These are phyloP conservation scores for Pelecanus crispus DNA, from an alignment of 2,113 vertebrate species.

Conservation along the genomic window DNA sequence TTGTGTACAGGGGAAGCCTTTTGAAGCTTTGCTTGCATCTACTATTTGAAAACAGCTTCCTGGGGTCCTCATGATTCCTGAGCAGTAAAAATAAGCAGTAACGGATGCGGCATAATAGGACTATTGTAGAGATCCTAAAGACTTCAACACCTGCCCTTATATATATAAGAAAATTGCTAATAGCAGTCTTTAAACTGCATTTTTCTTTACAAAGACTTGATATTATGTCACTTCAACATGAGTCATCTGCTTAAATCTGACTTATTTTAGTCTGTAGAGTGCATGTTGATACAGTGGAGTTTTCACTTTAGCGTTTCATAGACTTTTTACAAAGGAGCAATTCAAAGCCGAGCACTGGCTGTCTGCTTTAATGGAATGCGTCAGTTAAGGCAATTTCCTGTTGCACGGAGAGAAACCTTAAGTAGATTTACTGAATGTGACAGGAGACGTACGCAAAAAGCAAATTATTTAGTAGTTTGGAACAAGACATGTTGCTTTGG, in stretches of 20 bases:
- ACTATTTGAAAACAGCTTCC: neutral
- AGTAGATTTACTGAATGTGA: constrained; percentile 60
- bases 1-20: neutral
- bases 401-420: constrained; percentile 39
- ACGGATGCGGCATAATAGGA: neutral
- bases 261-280: neutral
- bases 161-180: neutral
- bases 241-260: neutral
- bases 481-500: constrained; percentile 2
- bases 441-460: constrained; percentile 24
- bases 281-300: neutral
- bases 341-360: constrained; percentile 30
- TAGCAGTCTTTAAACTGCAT: neutral
- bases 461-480: constrained; percentile 42
- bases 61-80: neutral
- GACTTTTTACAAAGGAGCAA: constrained; percentile 45
- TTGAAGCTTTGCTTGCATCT: neutral
- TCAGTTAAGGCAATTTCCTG: constrained; percentile 63
- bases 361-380: constrained; percentile 40
- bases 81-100: neutral
- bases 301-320: neutral
- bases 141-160: neutral
- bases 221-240: neutral
- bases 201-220: neutral
- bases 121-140: neutral